Evolutionary conservation across 2,888 invertebrate species (phyloP), one percentile per base, ranked within the genome.

Genomic region (Hesperia comma): DNA sequence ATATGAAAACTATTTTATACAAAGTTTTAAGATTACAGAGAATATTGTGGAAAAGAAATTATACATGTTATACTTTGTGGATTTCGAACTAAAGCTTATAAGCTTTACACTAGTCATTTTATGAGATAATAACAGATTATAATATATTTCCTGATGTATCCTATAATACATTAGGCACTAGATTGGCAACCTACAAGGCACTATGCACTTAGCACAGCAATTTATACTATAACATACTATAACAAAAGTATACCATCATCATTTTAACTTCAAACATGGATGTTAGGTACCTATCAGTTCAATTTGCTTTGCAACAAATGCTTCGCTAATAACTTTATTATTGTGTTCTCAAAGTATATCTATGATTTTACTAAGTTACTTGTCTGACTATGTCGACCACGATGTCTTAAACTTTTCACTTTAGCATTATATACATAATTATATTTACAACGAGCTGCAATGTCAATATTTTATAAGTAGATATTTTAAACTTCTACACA

Each of bases 181-280:
- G 88, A 91, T 93, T 93, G 93, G 93, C 92, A 92, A 93, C 93
- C 93, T 92, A 93, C 93, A 93, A 93, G 93, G 93, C 93, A 93
- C 93, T 93, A 92, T 92, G 92, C 92, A 88, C 84, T 88, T 89
- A 91, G 92, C 92, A 92, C 92, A 92, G 92, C 89, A 90, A 87
- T 87, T 85, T 82, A 67, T 67, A 61, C 66, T 67, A 67, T 61
- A 67, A 61, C 81, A 84, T 84, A 85, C 83, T 78, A 74, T 84
- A 83, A 67, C 55, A 67, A 67, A 67, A 82, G 72, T 68, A 70
- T 83, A 83, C 79, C 78, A 77, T 81, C 81, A 83, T 78, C 72
- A 78, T 78, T 77, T 78, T 76, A 85, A 86, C 80, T 75, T 68
- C 61, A 64, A 70, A 68, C 69, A 49, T 51, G 68, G 68, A 70